These are phyloP conservation scores for Agrochola lota DNA, from an alignment of 2,888 invertebrate genomes.

Conservation along the genomic window DNA sequence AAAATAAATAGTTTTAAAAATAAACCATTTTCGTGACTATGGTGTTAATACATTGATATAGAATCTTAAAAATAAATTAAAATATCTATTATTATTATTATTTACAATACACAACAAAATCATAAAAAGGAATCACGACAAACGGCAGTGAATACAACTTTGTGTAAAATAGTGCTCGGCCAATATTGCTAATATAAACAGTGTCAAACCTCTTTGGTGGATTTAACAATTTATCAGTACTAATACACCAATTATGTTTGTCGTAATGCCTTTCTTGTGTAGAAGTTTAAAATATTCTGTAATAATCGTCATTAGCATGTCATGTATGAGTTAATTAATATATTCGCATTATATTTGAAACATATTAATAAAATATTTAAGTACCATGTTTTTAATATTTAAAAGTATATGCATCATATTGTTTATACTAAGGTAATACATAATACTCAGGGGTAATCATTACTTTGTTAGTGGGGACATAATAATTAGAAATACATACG, in stretches of 20 bases:
- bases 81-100: slow-evolving; percentile 76
- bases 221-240: slow-evolving; percentile 63
- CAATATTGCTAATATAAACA: slow-evolving; percentile 67
- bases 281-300: slow-evolving; percentile 70
- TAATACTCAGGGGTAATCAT: slow-evolving; percentile 69
- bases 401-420: slow-evolving; percentile 59
- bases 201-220: slow-evolving; percentile 64
- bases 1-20: slow-evolving; percentile 89
- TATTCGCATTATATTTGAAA: slow-evolving; percentile 62
- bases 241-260: slow-evolving; percentile 66
- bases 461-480: slow-evolving; percentile 66
- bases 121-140: slow-evolving; percentile 75
- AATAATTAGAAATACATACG: slow-evolving; percentile 71
- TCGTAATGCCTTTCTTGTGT: slow-evolving; percentile 75
- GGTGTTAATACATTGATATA: slow-evolving; percentile 85
- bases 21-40: slow-evolving; percentile 83
- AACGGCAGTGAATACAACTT: slow-evolving; percentile 62
- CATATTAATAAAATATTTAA: slow-evolving; percentile 75
- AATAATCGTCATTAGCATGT: slow-evolving; percentile 74
- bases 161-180: slow-evolving; percentile 58
- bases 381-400: slow-evolving; percentile 75
- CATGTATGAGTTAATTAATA: slow-evolving; percentile 78
- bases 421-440: slow-evolving; percentile 61
- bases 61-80: slow-evolving; percentile 80
- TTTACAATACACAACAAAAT: slow-evolving; percentile 77